Evolutionary conservation across 2,113 vertebrate species (phyloP), one percentile per base, ranked within the genome.

Genomic region (Leucoraja erinaceus): DNA sequence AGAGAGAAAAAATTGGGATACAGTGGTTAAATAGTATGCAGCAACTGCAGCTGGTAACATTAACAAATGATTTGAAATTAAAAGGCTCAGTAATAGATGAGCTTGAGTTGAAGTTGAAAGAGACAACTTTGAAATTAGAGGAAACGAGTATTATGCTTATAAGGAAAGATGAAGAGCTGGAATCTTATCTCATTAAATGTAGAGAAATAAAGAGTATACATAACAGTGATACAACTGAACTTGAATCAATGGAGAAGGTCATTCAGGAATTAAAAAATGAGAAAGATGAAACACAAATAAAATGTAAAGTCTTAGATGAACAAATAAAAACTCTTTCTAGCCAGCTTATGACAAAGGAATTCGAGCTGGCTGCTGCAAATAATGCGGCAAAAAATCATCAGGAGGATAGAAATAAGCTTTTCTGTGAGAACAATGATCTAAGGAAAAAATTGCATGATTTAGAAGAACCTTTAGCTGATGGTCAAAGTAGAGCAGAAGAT

Each of bases 141-240:
- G 95, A 95, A 5, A 97, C 97, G 93, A 95, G 88, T 12, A 94
- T 95, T 70, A 94, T 95, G 63, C 94, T 96, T 0, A 86, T 94
- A 25, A 93, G 70, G 8, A 94, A 94, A 68, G 93, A 97, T 93
- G 97, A 97, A 94, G 96, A 94, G 9, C 94, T 96, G 90, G 95
- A 95, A 70, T 94, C 94, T 18, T 96, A 96, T 22, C 94, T 95
- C 0, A 95, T 95, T 66, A 95, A 93, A 0, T 96, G 98, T 93
- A 96, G 95, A 93, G 96, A 97, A 22, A 96, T 96, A 0, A 94
- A 98, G 38, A 95, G 95, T 0, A 77, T 94, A 90, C 97, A 98
- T 95, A 96, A 96, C 93, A 95, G 97, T 93, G 97, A 98, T 94
- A 93, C 96, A 0, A 94, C 95, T 92, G 97, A 97, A 94, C 95